These are phyloP conservation scores for Schizaphis graminum DNA, from an alignment of 2,888 invertebrate genomes.

Conservation along the genomic window DNA sequence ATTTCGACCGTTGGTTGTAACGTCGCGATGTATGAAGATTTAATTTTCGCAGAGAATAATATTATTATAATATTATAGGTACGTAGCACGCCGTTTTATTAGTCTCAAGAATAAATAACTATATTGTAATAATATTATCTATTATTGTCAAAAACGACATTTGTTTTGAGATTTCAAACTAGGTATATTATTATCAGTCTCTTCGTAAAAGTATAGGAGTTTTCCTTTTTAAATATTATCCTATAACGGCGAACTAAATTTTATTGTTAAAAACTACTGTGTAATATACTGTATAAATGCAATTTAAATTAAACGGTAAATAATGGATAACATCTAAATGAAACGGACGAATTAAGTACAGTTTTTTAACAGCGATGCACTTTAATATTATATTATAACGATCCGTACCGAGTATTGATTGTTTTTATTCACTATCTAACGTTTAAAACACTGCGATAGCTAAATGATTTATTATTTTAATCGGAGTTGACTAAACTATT, in stretches of 20 bases:
- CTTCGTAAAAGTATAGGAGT: neutral
- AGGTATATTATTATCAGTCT: neutral
- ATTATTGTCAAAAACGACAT: neutral
- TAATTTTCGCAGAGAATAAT: neutral
- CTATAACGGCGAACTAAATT: neutral
- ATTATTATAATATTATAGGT: neutral
- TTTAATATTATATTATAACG: neutral
- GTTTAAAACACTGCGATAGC: neutral
- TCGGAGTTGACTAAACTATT: neutral
- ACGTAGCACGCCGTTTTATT: neutral
- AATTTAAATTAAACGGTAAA: neutral
- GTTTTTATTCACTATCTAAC: neutral
- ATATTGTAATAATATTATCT: too few relatives aligned
- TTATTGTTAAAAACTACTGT: neutral
- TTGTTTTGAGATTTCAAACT: neutral
- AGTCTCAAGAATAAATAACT: neutral
- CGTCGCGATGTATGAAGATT: neutral
- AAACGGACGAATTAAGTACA: neutral
- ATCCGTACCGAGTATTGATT: neutral
- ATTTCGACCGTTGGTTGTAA: neutral
- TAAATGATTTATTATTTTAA: neutral
- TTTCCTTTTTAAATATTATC: neutral
- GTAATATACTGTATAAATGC: neutral
- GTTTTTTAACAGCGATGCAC: neutral
- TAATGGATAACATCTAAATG: neutral